Base-by-base conservation (phyloP, 2,888 invertebrate genomes). In the Syrphus vitripennis region DNA sequence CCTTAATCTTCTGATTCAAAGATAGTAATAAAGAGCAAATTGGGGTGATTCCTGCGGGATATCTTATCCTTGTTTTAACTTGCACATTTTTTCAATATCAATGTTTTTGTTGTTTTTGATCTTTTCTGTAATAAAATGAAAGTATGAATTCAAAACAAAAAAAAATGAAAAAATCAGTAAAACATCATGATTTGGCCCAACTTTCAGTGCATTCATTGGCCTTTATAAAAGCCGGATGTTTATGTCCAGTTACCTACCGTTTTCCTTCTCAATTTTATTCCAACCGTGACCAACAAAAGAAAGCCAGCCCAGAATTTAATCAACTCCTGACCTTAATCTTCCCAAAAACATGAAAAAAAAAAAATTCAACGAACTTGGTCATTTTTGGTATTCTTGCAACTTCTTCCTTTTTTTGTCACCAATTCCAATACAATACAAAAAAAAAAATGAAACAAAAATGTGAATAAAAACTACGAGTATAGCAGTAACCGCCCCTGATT, bases 291-390 rank as follows among this genome's bases (percentile, higher is more conserved):
- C 42, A 53, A 71, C 26, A 48, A 57, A 37, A 65, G 4, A n/a
- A 69, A 16, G 1, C 31, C 19, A 55, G 50, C 24, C 50, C 31
- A 37, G 19, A 57, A 26, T 74, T 59, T 16, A 31, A 59, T 40
- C 31, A 59, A 45, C 45, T 21, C 55, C 45, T 76, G 70, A 70
- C 76, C 81, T 70, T 69, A 80, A 72, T 78, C 55, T 71, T 40
- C 55, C 19, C 1, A 16, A 31, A 55, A 53, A 55, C 16, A n/a
- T n/a, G n/a, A n/a, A n/a, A n/a, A n/a, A n/a, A n/a, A n/a, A n/a
- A n/a, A n/a, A 42, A 9, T 63, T 42, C 16, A 59, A 34, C 53
- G 34, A 81, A 75, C 80, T 53, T 69, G 37, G 57, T 70, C 67
- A 53, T 29, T 57, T 55, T 61, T 40, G 24, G 34, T 16, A 34